Evolutionary conservation across 2,888 invertebrate genomes (phyloP).

Genomic region (Dilophus febrilis): DNA sequence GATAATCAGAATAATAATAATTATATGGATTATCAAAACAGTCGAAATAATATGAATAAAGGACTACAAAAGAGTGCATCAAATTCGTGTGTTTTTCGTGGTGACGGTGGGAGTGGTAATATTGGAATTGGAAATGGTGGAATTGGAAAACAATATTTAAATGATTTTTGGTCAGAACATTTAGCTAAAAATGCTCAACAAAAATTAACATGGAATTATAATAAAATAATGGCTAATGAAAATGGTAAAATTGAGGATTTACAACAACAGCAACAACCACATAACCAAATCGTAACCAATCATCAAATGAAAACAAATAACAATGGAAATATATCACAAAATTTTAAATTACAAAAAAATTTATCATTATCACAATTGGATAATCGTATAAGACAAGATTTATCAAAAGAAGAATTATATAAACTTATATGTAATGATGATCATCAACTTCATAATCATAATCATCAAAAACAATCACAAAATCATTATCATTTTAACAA

Average conservation of each 20-base stretch:
- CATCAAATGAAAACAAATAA: neutral
- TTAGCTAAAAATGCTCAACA: constrained; percentile 16
- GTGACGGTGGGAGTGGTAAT: neutral
- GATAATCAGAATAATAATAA: neutral
- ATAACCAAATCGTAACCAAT: neutral
- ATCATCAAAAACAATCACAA: neutral
- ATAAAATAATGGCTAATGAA: constrained; percentile 19
- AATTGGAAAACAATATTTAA: constrained; percentile 25
- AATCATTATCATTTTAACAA: constrained; percentile 20
- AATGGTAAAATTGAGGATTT: neutral
- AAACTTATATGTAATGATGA: constrained; percentile 27
- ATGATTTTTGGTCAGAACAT: constrained; percentile 29
- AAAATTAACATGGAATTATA: constrained; percentile 24
- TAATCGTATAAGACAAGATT: constrained; percentile 25
- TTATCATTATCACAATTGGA: constrained; percentile 28
- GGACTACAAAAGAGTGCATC: constrained; percentile 14
- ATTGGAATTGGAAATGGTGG: neutral
- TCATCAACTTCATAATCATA: constrained; percentile 6
- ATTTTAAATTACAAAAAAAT: constrained; percentile 23
- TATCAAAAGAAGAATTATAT: constrained; percentile 29
- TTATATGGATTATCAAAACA: neutral
- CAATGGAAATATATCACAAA: neutral
- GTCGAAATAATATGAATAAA: neutral
- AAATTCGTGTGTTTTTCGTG: constrained; percentile 11
- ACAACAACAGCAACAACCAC: neutral